Conservation (phyloP, 2,113 vertebrate genomes). For the Paradisaea rubra region DNA sequence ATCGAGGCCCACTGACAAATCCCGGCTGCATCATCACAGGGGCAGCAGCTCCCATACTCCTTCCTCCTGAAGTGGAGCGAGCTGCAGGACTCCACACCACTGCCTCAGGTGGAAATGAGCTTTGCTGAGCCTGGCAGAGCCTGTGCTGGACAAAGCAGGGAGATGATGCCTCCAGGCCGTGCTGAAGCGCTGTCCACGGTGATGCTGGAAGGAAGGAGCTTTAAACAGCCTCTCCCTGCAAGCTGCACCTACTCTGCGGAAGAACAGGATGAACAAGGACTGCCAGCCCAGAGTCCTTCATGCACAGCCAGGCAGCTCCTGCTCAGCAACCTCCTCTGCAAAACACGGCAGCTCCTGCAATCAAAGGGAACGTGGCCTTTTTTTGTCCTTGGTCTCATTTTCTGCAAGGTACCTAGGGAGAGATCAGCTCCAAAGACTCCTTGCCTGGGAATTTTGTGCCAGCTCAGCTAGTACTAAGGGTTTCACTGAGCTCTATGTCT, state of each 20-base stretch:
- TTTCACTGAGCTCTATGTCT: not conserved
- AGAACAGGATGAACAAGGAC: not conserved
- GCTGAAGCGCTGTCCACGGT: not conserved
- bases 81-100: not conserved
- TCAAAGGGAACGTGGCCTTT: not conserved
- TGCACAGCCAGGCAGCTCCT: not conserved
- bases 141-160: not conserved
- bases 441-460: conserved; percentile 46
- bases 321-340: not conserved
- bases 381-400: conserved; percentile 53
- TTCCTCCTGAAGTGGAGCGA: not conserved
- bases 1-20: not conserved
- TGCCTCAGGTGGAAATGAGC: not conserved
- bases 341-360: not conserved
- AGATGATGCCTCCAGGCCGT: not conserved
- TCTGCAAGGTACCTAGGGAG: conserved; percentile 46
- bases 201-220: not conserved
- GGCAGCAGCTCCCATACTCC: not conserved
- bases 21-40: not conserved
- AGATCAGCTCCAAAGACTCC: conserved; percentile 45
- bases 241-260: not conserved
- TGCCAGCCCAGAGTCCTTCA: not conserved
- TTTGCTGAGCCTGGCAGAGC: not conserved
- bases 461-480: conserved; percentile 43
- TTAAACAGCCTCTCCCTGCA: not conserved